Evolutionary conservation across 2,888 invertebrate genomes (phyloP), one percentile per base, ranked within the genome.

Genomic region (Agrochola macilenta): DNA sequence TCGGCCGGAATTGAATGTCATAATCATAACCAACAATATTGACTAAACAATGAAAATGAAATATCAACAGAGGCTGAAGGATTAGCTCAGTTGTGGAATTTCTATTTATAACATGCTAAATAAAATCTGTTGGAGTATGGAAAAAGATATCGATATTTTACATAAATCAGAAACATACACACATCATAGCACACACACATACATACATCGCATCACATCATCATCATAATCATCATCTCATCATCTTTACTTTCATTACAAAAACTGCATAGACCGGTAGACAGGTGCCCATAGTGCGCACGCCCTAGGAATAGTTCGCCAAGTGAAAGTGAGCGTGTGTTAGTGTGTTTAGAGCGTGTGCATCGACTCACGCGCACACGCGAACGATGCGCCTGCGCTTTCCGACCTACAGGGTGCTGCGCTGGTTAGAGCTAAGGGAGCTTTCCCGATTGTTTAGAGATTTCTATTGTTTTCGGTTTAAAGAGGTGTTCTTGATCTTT

Each of bases 271-370:
- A n/a, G 20, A 39, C 58, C 26, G 73, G 73, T 83, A 83, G 82
- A 76, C 52, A 7, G 64, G 46, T 20, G n/a, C 0, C 1, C 72
- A 81, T 30, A n/a, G 88, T 94, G 92, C 60, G 88, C 89, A 69
- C 86, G 74, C 79, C 93, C 89, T 94, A 93, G 87, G 95, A 94
- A 96, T 96, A 95, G 96, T 95, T 95, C 88, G 94, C 94, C 92
- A 89, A 96, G 96, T 96, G 96, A 96, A 96, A 96, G 96, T 96
- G 92, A 93, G 93, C 86, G 91, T 93, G 95, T 92, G 93, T 91
- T 90, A 79, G 95, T 93, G 94, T 94, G 94, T 89, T 83, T 89
- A 82, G 88, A 88, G 91, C 87, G 54, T 69, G 54, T 69, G 88
- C 90, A 86, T 87, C 83, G 90, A 86, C 88, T 71, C 87, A 82